phyloP scores from a whole-genome alignment of 2,113 vertebrate genomes.

The Emberiza fucata region DNA sequence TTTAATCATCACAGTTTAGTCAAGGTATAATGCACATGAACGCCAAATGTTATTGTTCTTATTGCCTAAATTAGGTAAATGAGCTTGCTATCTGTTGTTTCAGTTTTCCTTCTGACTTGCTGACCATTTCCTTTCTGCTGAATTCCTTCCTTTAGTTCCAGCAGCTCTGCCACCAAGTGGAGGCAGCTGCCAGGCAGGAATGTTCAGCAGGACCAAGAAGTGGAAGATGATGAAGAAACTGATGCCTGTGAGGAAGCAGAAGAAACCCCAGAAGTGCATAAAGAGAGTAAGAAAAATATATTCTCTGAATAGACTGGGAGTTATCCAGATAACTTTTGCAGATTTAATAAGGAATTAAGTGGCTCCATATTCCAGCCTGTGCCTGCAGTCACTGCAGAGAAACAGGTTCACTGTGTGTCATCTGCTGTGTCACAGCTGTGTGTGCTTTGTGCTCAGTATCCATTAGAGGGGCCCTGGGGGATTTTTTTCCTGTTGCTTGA shows the following conservation, averaged over 20 bases:
- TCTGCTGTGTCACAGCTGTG: background rate
- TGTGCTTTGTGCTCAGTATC: too few relatives aligned
- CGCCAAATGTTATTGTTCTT: background rate
- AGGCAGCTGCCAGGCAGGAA: background rate
- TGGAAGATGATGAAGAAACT: slow-evolving; percentile 62
- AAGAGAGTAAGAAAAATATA: slow-evolving; percentile 60
- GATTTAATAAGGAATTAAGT: background rate
- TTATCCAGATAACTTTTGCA: background rate
- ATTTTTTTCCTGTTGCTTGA: background rate
- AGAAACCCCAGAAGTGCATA: slow-evolving; percentile 63
- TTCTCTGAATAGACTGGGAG: background rate
- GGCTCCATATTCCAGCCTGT: background rate
- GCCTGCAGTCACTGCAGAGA: background rate
- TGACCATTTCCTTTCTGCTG: background rate
- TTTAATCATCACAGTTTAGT: background rate
- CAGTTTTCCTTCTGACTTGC: background rate
- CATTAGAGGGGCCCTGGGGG: background rate
- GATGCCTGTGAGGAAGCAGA: slow-evolving; percentile 61
- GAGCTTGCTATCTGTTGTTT: background rate
- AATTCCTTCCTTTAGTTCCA: slow-evolving; percentile 54
- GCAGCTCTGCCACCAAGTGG: slow-evolving; percentile 54
- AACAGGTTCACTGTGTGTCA: background rate
- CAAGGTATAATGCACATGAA: background rate
- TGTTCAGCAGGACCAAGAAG: slow-evolving; percentile 52
- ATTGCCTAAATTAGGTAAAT: background rate